A percentile compares a stretch with the other conserved stretches of the same genome.
phyloP scores from a whole-genome alignment of 2,797 vertebrate genomes.

The Neosalanx taihuensis region DNA sequence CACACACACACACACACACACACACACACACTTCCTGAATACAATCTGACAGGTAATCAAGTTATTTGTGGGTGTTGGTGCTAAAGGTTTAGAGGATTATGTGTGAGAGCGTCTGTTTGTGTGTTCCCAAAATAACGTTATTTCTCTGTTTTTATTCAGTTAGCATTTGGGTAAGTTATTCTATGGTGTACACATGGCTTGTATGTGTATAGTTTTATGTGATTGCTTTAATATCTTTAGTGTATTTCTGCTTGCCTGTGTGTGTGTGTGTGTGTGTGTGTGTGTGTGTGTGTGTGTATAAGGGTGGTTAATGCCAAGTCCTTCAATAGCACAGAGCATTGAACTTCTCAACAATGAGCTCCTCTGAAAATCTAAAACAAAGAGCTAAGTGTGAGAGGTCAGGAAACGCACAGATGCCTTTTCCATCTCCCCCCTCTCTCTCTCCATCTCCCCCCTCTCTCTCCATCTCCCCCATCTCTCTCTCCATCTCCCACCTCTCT shows the following conservation, averaged over 20 bases:
- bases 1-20: not conserved
- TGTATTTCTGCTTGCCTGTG: constrained; percentile 1
- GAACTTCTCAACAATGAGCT: constrained; percentile 2
- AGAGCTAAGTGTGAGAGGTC: constrained; percentile 21
- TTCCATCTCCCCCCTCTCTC: not conserved
- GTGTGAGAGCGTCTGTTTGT: too few species aligned
- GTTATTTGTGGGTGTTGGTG: too few species aligned
- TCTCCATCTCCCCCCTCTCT: too few species aligned
- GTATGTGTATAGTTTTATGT: not conserved
- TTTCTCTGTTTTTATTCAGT: too few species aligned
- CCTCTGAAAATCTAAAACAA: constrained; percentile 26
- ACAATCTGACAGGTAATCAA: too few species aligned
- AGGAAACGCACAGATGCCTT: constrained; percentile 1
- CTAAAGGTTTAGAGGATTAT: too few species aligned
- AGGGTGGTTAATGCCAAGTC: constrained; percentile 2
- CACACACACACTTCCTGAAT: too few species aligned
- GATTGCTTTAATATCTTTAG: not conserved
- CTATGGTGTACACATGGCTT: too few species aligned
- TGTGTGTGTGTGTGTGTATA: constrained; percentile 15
- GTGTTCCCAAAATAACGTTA: too few species aligned
- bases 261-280: constrained; percentile 9
- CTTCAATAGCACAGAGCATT: constrained; percentile 4
- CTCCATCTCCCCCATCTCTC: too few species aligned
- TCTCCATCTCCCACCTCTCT: too few species aligned
- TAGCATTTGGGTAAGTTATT: too few species aligned